Conservation (phyloP, 1,140 invertebrate species). For the Drosophila baimaii region DNA sequence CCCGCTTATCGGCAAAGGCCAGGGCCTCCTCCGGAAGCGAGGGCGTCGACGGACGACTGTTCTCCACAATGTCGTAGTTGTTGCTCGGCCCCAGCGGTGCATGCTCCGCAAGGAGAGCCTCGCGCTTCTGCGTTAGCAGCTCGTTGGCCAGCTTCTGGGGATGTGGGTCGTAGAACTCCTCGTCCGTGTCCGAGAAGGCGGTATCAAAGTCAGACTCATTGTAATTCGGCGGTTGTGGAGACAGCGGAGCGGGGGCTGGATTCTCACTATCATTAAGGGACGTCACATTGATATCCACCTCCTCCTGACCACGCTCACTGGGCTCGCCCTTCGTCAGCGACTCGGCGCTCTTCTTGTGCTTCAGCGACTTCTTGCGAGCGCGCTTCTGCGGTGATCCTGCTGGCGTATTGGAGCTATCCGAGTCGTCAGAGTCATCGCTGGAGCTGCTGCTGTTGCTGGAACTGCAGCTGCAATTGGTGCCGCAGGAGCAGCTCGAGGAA, state of each 20-base stretch:
- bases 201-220: constrained; percentile 92
- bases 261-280: constrained; percentile 42
- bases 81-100: constrained; percentile 86
- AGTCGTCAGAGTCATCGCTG: constrained; percentile 86
- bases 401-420: constrained; percentile 72
- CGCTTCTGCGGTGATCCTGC: constrained; percentile 41
- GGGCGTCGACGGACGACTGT: constrained; percentile 87
- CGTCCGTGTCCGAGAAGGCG: constrained; percentile 92
- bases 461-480: constrained; percentile 88
- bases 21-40: constrained; percentile 84
- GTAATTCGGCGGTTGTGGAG: constrained; percentile 57
- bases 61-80: constrained; percentile 86
- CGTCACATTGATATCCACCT: constrained; percentile 43
- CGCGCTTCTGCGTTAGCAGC: constrained; percentile 89
- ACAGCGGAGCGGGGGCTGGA: constrained; percentile 9
- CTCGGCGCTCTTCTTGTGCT: constrained; percentile 39
- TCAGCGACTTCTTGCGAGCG: constrained; percentile 47
- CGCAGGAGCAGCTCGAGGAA: constrained; percentile 89
- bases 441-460: constrained; percentile 88
- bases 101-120: constrained; percentile 87
- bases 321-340: constrained; percentile 19
- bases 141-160: constrained; percentile 90
- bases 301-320: constrained; percentile 26
- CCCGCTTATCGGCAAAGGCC: constrained; percentile 81
- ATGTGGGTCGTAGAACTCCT: constrained; percentile 93